phyloP scores from a whole-genome alignment of 2,888 invertebrate genomes.

The Tenthredo livida region DNA sequence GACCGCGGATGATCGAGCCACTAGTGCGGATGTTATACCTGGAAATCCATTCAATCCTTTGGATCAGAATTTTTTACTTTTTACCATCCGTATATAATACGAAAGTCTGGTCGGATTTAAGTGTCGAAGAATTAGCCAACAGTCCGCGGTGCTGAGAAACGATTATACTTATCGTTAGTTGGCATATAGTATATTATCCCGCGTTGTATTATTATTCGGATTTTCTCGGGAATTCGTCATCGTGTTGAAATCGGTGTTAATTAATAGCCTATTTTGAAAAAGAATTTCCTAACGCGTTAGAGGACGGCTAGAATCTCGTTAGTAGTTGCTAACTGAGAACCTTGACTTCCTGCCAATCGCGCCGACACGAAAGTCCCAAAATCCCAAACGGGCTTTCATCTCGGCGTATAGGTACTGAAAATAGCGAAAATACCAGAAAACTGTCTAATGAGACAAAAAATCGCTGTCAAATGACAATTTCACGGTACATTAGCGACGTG shows the following conservation, averaged over 20 bases:
- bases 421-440: slow-evolving; percentile 52
- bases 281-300: not conserved
- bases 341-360: slow-evolving; percentile 50
- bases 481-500: slow-evolving; percentile 72
- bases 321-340: slow-evolving; percentile 29
- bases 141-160: not conserved
- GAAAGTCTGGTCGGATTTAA: slow-evolving; percentile 1
- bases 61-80: slow-evolving; percentile 15
- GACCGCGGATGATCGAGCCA: not conserved
- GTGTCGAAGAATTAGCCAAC: not conserved
- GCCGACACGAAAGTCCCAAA: not conserved
- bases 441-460: slow-evolving; percentile 61
- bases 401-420: slow-evolving; percentile 11
- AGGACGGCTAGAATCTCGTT: slow-evolving; percentile 35
- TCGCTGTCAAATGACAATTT: slow-evolving; percentile 72
- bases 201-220: not conserved
- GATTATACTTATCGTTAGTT: not conserved
- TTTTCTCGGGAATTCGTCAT: not conserved
- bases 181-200: not conserved
- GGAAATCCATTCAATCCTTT: slow-evolving; percentile 28
- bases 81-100: not conserved
- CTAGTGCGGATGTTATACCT: slow-evolving; percentile 17
- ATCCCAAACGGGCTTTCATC: slow-evolving; percentile 7
- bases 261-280: slow-evolving; percentile 24
- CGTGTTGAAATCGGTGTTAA: not conserved